Percentiles rank a stretch among this genome's conserved stretches.
Evolutionary conservation across 2,888 invertebrate genomes (phyloP).

Genomic region (Zhengitettix transpicula): DNA sequence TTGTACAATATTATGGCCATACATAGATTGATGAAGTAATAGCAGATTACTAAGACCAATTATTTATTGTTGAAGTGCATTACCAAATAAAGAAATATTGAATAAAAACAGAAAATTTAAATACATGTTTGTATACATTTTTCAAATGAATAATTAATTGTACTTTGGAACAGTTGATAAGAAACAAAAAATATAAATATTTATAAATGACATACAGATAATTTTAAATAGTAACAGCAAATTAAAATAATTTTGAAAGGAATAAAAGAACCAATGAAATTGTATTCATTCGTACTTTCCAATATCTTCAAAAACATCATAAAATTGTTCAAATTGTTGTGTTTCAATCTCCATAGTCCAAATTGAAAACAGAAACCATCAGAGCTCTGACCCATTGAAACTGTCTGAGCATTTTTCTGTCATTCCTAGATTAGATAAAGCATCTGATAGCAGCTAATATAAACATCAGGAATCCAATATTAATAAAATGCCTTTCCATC

Average conservation of each 20-base stretch:
- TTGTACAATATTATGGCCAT: no score
- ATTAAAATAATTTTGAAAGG: background rate
- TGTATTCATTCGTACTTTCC: slow-evolving; percentile 29
- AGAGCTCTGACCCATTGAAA: background rate
- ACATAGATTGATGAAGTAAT: no score
- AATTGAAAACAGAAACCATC: background rate
- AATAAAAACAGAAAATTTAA: no score
- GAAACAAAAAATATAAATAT: background rate
- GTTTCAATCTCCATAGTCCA: slow-evolving; percentile 27
- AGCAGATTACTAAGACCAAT: no score
- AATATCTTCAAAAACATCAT: slow-evolving; percentile 35
- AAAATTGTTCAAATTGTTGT: slow-evolving; percentile 34
- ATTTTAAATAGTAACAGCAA: background rate
- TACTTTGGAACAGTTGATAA: background rate
- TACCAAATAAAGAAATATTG: no score
- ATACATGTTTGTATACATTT: no score
- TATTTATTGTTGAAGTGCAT: no score
- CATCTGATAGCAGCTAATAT: no score
- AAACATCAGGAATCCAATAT: no score
- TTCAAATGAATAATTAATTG: slow-evolving; percentile 15
- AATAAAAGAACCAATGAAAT: background rate
- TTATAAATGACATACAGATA: background rate
- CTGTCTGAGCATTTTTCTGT: no score
- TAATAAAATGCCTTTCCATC: no score
- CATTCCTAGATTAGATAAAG: no score